These are phyloP conservation scores for Brassicogethes aeneus DNA, from an alignment of 2,888 invertebrate species.

Conservation along the genomic window DNA sequence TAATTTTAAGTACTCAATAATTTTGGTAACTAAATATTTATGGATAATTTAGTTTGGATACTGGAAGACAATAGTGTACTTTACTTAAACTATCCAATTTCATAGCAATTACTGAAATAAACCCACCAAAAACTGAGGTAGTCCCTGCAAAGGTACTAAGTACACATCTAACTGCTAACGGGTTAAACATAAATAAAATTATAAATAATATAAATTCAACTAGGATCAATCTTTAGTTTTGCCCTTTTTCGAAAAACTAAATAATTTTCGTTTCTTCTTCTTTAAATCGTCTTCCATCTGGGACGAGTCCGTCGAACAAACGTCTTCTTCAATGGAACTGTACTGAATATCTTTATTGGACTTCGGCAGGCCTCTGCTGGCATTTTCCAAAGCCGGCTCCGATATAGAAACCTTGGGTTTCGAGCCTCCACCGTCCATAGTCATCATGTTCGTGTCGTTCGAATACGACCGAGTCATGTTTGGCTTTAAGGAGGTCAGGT, in stretches of 20 bases:
- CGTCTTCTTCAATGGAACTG: conserved; percentile 53
- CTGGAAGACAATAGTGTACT: not conserved
- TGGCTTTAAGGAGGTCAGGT: conserved; percentile 17
- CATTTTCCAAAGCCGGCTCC: conserved; percentile 20
- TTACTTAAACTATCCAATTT: not conserved
- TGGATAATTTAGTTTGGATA: too few relatives aligned
- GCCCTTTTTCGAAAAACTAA: conserved; percentile 50
- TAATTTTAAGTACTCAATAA: too few relatives aligned
- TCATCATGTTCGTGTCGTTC: conserved; percentile 41
- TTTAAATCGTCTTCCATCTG: conserved; percentile 54
- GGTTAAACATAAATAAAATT: not conserved
- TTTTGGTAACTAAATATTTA: too few relatives aligned
- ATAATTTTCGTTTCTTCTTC: conserved; percentile 54
- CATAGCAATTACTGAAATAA: not conserved
- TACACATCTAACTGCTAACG: not conserved
- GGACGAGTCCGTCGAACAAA: conserved; percentile 61
- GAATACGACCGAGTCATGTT: conserved; percentile 44
- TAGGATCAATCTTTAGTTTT: conserved; percentile 19
- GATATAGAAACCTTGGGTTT: conserved; percentile 7
- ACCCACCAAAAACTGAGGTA: not conserved
- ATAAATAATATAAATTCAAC: not conserved
- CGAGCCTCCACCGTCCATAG: conserved; percentile 7
- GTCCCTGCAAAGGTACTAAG: not conserved
- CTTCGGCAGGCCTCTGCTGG: conserved; percentile 23
- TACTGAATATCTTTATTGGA: conserved; percentile 10